Conservation (phyloP, 2,888 invertebrate genomes). For the Polia nebulosa region DNA sequence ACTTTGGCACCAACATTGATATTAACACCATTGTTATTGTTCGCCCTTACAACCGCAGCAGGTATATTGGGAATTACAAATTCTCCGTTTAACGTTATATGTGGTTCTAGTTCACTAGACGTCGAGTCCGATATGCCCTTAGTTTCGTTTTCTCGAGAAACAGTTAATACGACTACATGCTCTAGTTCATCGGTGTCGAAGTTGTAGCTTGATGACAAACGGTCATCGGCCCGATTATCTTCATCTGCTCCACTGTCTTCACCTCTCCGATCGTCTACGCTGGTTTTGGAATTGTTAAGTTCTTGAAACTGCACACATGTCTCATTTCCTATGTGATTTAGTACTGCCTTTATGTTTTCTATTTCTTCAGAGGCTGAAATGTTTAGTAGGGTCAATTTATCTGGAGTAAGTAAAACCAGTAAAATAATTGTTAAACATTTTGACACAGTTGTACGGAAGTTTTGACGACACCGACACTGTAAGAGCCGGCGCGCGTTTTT, state of each 20-base stretch:
- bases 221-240: not conserved
- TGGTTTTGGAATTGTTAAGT: slow-evolving; percentile 10
- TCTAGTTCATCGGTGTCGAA: not conserved
- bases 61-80: no score
- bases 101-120: not conserved
- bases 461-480: no score
- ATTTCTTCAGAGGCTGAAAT: slow-evolving; percentile 82
- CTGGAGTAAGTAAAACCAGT: not conserved
- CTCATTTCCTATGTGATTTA: slow-evolving; percentile 84
- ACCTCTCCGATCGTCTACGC: not conserved
- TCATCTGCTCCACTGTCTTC: no score
- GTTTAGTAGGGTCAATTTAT: not conserved
- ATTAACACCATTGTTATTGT: not conserved
- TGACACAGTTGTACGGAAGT: not conserved
- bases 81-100: not conserved
- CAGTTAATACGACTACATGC: not conserved
- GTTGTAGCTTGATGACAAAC: not conserved
- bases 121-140: not conserved
- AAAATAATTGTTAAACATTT: not conserved
- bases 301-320: slow-evolving; percentile 83
- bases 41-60: not conserved
- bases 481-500: no score
- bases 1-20: not conserved
- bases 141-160: not conserved
- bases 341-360: slow-evolving; percentile 83